A percentile compares a stretch with the other conserved stretches of the same genome.
Evolutionary conservation across 2,113 vertebrate species (phyloP).

Genomic region (Willisornis vidua): DNA sequence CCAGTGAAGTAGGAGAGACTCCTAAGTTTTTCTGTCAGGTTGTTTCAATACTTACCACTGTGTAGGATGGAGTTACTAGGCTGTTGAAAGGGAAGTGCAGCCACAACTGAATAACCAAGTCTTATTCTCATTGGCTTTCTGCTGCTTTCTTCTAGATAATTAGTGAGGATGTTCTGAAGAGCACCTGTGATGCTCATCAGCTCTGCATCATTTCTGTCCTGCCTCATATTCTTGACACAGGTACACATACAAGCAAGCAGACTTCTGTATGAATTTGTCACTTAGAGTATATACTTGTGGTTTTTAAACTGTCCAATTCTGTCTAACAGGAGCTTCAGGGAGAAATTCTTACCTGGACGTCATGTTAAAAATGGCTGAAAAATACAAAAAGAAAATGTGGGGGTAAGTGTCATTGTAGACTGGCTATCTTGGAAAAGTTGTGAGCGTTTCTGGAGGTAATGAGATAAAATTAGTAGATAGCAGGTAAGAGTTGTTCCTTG

Average conservation of each 20-base stretch:
- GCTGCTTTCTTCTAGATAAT: conserved; percentile 78
- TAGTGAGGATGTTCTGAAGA: conserved; percentile 84
- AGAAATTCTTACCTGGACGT: conserved; percentile 92
- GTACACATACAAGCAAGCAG: conserved; percentile 56
- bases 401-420: conserved; percentile 79
- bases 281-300: neutral
- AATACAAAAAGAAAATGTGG: conserved; percentile 99
- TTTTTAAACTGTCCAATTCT: neutral
- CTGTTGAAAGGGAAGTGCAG: neutral
- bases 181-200: conserved; percentile 90
- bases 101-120: neutral
- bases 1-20: neutral
- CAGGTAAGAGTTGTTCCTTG: neutral
- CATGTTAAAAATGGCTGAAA: conserved; percentile 92
- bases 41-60: neutral
- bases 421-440: neutral
- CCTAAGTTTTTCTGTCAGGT: neutral
- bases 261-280: neutral
- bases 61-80: neutral
- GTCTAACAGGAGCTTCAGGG: conserved; percentile 84
- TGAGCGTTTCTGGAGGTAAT: neutral
- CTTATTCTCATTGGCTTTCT: neutral
- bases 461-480: neutral
- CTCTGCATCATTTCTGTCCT: conserved; percentile 91
- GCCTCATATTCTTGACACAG: conserved; percentile 96